These are phyloP conservation scores for Bombus haemorrhoidalis DNA, from an alignment of 1,140 invertebrate species.

Conservation along the genomic window DNA sequence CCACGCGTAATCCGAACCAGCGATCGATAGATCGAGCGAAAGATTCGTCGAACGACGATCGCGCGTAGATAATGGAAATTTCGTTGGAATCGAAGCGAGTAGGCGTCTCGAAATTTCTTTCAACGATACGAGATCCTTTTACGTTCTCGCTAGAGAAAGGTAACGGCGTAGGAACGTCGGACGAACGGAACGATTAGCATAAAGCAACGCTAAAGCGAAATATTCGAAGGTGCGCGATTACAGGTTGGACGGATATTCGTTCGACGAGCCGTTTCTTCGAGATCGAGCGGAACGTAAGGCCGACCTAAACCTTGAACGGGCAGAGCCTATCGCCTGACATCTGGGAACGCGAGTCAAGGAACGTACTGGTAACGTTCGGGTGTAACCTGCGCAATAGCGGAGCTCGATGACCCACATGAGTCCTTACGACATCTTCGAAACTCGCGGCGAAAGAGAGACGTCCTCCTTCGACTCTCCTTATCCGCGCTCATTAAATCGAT, in stretches of 20 bases:
- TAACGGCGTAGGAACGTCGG: too few relatives aligned
- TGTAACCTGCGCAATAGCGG: not conserved
- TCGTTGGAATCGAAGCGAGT: too few relatives aligned
- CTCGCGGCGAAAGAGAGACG: constrained; percentile 1
- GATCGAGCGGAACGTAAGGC: not conserved
- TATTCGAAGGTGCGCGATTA: accelerated
- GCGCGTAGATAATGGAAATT: not conserved
- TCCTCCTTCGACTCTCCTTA: constrained; percentile 12
- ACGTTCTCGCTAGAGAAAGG: too few relatives aligned
- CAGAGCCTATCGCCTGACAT: not conserved
- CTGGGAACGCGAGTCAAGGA: not conserved
- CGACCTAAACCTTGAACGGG: not conserved
- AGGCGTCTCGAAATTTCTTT: too few relatives aligned
- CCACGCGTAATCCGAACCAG: not conserved
- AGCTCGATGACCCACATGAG: constrained; percentile 4
- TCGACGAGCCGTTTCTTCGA: not conserved
- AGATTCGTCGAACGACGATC: too few relatives aligned
- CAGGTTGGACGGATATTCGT: too few relatives aligned
- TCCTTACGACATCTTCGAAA: constrained; percentile 13
- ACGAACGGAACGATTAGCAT: too few relatives aligned
- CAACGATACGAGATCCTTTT: too few relatives aligned
- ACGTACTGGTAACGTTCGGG: too few relatives aligned
- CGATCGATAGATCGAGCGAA: too few relatives aligned
- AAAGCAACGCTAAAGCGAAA: too few relatives aligned
- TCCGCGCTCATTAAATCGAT: constrained; percentile 33